Evolutionary conservation across 1,140 invertebrate species (phyloP).

Genomic region (Neotoxoptera formosana): DNA sequence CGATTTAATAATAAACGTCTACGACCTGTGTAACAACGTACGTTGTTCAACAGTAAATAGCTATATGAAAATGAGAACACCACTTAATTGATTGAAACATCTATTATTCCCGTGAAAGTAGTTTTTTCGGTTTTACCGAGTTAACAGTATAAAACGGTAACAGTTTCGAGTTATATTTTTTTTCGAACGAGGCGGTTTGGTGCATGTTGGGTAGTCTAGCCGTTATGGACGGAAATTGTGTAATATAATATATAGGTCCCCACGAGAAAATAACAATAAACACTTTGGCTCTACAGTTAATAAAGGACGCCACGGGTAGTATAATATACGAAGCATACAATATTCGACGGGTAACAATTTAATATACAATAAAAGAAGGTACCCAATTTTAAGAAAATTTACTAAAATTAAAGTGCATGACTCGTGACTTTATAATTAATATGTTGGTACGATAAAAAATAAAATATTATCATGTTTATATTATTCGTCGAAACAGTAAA

Average conservation of each 20-base stretch:
- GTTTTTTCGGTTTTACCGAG: background rate
- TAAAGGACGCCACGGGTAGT: background rate
- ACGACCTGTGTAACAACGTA: background rate
- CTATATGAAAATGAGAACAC: background rate
- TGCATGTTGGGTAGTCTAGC: background rate
- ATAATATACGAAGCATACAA: background rate
- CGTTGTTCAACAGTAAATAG: background rate
- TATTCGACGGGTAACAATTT: background rate
- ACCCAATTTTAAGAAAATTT: background rate
- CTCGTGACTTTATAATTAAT: background rate
- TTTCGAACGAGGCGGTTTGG: rapidly evolving
- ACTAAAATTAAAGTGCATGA: background rate
- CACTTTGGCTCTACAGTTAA: background rate
- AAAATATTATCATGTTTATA: background rate
- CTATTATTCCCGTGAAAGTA: background rate
- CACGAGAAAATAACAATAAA: background rate
- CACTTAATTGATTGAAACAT: background rate
- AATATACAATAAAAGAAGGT: background rate
- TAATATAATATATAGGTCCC: background rate
- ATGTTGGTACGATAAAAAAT: background rate
- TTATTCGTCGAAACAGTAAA: background rate
- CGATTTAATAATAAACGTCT: background rate
- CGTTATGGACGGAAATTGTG: background rate
- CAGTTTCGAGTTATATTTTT: background rate
- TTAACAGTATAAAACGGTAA: background rate